Evolutionary conservation across 2,888 invertebrate species (phyloP), one percentile per base, ranked within the genome.

Genomic region (Prionchulus punctatus): DNA sequence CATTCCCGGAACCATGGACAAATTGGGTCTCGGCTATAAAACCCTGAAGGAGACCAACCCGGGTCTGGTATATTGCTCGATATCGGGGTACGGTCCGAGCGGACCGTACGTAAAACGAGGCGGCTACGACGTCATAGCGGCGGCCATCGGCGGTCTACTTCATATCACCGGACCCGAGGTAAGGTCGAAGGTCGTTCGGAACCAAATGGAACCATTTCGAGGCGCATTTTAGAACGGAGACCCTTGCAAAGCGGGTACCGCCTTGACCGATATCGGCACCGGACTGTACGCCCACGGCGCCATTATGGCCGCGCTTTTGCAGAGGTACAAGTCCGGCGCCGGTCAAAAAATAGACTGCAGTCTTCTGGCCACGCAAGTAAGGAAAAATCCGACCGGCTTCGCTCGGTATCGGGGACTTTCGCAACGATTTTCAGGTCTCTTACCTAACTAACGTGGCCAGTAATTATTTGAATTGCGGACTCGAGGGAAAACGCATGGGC

Each of bases 81-180:
- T 96, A 53, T 88, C 88, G 53, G 94, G 94, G 0, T 96, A 86
- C 72, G 96, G 96, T 0, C 76, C 81, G 0, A 76, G 78, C 28
- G 94, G 96, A 0, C 91, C 90, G 0, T 92, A 91, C 73, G 76
- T 79, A 1, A 78, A 79, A 26, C 81, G 84, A 63, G 87, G 90
- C n/a, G 96, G 96, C 63, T 94, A 91, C 73, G 96, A 96, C 75
- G 88, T 90, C 0, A 87, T 96, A 62, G 91, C 90, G 1, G 83
- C 90, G 18, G 92, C 91, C 0, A 78, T 89, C 64, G 92, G 90
- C 2, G 94, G 96, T 0, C 75, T 94, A 0, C 66, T 94, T 27
- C 82, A 88, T 67, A 83, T 87, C 27, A 96, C 96, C 0, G 96
- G 96, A 0, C 82, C 86, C 51, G 77, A 77, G 63, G 73, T 73